Evolutionary conservation across 1,140 invertebrate genomes (phyloP).

Genomic region (Galendromus occidentalis): DNA sequence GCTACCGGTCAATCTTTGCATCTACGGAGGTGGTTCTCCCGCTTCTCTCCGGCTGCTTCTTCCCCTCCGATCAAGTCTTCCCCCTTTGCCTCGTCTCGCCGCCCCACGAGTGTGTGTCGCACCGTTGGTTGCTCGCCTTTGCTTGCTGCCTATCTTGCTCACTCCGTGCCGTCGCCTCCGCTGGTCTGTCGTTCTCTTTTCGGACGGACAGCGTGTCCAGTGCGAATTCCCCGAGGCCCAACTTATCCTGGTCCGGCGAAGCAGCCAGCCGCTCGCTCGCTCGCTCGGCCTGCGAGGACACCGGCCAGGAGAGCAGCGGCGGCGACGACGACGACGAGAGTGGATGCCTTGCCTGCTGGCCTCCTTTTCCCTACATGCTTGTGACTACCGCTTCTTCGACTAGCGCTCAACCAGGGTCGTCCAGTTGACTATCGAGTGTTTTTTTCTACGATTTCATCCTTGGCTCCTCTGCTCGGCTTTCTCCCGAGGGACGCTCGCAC

Average conservation of each 20-base stretch:
- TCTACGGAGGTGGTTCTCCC: background rate
- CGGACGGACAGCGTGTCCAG: constrained; percentile 7
- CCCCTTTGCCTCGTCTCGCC: background rate
- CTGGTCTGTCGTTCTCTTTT: too few species aligned
- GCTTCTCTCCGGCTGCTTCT: background rate
- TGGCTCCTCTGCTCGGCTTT: background rate
- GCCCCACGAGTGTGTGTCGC: background rate
- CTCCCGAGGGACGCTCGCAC: background rate
- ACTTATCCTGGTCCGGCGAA: background rate
- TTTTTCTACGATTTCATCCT: constrained; percentile 11
- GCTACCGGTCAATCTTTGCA: constrained; percentile 5
- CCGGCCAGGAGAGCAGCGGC: background rate
- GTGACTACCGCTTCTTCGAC: background rate
- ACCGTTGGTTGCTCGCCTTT: background rate
- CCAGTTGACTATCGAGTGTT: constrained; percentile 1
- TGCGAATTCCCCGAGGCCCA: constrained; percentile 8
- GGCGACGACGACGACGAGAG: background rate
- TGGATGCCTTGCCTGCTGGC: background rate
- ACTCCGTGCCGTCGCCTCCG: background rate
- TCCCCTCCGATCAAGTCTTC: background rate
- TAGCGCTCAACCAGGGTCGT: background rate
- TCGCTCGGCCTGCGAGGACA: too few species aligned
- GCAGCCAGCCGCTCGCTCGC: background rate
- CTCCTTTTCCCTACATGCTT: background rate
- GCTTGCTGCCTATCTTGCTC: background rate